Percentiles rank a stretch among this genome's conserved stretches.
Evolutionary conservation across 1,140 invertebrate species (phyloP).

Genomic region (Drosophila kurseongensis): DNA sequence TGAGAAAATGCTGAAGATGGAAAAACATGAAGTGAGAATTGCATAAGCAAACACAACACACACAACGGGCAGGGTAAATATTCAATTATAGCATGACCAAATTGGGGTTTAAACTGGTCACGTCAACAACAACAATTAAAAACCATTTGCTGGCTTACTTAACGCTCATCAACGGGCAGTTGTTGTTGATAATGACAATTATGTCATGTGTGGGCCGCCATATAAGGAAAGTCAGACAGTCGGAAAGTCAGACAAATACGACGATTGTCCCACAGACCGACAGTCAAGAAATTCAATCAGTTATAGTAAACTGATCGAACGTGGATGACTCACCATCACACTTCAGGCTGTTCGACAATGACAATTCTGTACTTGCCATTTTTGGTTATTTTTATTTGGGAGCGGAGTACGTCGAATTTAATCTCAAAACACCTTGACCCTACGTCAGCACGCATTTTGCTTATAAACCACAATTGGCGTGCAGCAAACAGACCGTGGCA

Average conservation of each 20-base stretch:
- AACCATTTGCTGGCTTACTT: conserved; percentile 56
- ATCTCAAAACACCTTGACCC: conserved; percentile 47
- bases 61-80: conserved; percentile 7
- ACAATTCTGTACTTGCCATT: conserved; percentile 27
- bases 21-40: conserved; percentile 57
- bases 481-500: conserved; percentile 42
- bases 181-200: conserved; percentile 60
- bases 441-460: conserved; percentile 38
- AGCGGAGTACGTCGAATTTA: conserved; percentile 1
- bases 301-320: conserved; percentile 9
- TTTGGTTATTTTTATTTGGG: conserved; percentile 26
- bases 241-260: conserved; percentile 10
- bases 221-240: conserved; percentile 21
- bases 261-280: conserved; percentile 17
- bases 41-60: conserved; percentile 56
- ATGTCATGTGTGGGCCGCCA: conserved; percentile 43
- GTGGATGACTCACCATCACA: conserved; percentile 22
- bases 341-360: conserved; percentile 1
- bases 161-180: conserved; percentile 50
- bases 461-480: conserved; percentile 18
- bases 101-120: conserved; percentile 56
- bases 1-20: conserved; percentile 59
- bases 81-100: conserved; percentile 45
- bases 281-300: conserved; percentile 32
- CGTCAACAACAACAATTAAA: conserved; percentile 51